Percentiles rank a stretch among this genome's conserved stretches.
phyloP scores from a whole-genome alignment of 2,797 vertebrate species.

The Takifugu rubripes region DNA sequence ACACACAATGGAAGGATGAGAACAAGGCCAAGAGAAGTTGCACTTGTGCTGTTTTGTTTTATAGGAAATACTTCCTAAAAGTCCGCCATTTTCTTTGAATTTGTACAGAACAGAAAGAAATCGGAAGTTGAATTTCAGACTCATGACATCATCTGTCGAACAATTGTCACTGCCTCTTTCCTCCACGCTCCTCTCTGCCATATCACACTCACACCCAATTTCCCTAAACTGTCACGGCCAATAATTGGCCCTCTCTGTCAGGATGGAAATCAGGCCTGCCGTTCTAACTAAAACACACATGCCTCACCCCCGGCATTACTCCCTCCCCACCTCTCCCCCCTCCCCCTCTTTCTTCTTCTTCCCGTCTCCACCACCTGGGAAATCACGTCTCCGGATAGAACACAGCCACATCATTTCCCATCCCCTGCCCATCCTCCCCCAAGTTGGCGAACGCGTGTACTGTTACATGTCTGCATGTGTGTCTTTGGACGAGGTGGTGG shows the following conservation, averaged over 20 bases:
- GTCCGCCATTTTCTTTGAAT: constrained; percentile 6
- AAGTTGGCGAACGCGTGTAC: constrained; percentile 40
- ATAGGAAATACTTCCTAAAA: constrained; percentile 1
- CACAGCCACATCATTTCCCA: constrained; percentile 34
- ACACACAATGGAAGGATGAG: neutral
- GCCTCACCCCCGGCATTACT: constrained; percentile 37
- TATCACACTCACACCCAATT: constrained; percentile 63
- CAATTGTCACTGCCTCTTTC: constrained; percentile 56
- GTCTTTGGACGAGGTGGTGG: neutral
- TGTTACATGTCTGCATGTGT: constrained; percentile 62
- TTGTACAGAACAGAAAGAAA: constrained; percentile 20
- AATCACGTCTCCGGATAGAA: constrained; percentile 55
- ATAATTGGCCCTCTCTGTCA: constrained; percentile 74
- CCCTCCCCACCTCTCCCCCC: constrained; percentile 7
- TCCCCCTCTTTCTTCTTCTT: constrained; percentile 10
- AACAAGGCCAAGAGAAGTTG: constrained; percentile 12
- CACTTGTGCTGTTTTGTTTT: neutral
- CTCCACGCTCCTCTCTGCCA: constrained; percentile 54
- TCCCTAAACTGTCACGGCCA: constrained; percentile 70
- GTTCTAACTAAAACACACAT: constrained; percentile 63
- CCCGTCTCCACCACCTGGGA: constrained; percentile 35
- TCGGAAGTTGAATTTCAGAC: constrained; percentile 32
- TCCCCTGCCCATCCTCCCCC: constrained; percentile 68
- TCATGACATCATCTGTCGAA: constrained; percentile 31
- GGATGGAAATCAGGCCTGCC: constrained; percentile 59